Percentiles rank a stretch among this genome's conserved stretches.
Conservation (phyloP, 2,888 invertebrate species). For the Isotomurus palustris region DNA sequence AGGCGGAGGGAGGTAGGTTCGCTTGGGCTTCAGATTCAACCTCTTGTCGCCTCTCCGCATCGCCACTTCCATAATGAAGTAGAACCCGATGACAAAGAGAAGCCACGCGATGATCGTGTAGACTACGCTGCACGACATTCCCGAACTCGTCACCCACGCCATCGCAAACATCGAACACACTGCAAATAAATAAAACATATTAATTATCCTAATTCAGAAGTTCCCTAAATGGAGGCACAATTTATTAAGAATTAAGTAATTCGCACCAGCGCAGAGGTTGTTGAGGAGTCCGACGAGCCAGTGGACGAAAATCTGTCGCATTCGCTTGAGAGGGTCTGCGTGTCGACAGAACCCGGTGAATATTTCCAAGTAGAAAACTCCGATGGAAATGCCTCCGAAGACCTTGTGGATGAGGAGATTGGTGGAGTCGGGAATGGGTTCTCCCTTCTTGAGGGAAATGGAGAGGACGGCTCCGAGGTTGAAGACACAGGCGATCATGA, state of each 20-base stretch:
- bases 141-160: slow-evolving; percentile 22
- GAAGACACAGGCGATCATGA: slow-evolving; percentile 19
- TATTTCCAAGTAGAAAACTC: slow-evolving; percentile 26
- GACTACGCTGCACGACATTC: slow-evolving; percentile 20
- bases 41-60: slow-evolving; percentile 24
- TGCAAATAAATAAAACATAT: too few species aligned
- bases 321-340: slow-evolving; percentile 15
- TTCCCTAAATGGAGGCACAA: too few species aligned
- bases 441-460: slow-evolving; percentile 14
- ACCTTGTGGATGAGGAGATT: slow-evolving; percentile 18
- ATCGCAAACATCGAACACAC: slow-evolving; percentile 24
- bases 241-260: too few species aligned
- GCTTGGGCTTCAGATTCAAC: slow-evolving; percentile 13
- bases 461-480: slow-evolving; percentile 25
- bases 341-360: slow-evolving; percentile 28
- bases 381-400: slow-evolving; percentile 23
- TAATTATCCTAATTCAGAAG: too few species aligned
- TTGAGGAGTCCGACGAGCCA: slow-evolving; percentile 22
- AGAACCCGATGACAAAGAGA: slow-evolving; percentile 16
- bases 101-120: slow-evolving; percentile 19
- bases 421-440: background rate
- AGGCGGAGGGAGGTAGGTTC: slow-evolving; percentile 25
- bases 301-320: slow-evolving; percentile 22
- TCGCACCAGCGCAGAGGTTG: slow-evolving; percentile 24
- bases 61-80: slow-evolving; percentile 20